Conservation (phyloP, 2,113 vertebrate genomes). For the Lathamus discolor region DNA sequence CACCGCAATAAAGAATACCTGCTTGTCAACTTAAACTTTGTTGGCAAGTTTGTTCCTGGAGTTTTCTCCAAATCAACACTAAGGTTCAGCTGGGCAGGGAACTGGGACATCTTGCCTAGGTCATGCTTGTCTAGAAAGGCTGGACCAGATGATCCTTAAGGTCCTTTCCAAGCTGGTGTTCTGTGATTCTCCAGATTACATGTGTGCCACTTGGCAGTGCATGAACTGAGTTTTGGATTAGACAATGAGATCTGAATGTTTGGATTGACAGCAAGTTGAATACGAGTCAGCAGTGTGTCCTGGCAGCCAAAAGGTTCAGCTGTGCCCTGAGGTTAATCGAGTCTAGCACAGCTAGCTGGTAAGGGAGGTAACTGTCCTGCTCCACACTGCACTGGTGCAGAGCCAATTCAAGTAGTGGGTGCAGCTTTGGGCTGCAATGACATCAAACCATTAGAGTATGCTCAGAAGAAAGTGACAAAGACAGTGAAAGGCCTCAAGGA, state of each 20-base stretch:
- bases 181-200: neutral
- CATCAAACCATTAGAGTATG: neutral
- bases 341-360: accelerated
- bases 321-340: accelerated
- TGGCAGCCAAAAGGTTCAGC: neutral
- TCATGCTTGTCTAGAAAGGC: neutral
- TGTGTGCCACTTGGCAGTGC: accelerated
- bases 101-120: neutral
- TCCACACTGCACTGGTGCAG: accelerated
- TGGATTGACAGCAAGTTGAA: neutral
- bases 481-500: neutral
- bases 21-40: too few species aligned
- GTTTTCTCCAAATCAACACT: too few species aligned
- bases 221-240: neutral
- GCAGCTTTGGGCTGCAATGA: too few species aligned
- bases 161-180: neutral
- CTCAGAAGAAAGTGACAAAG: neutral
- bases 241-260: neutral
- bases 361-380: neutral
- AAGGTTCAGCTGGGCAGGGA: neutral
- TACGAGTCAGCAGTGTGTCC: accelerated
- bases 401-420: accelerated
- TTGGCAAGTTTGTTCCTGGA: too few species aligned
- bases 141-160: neutral
- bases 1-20: too few species aligned